Conservation (phyloP, 2,888 invertebrate species). For the Polydesmus complanatus region DNA sequence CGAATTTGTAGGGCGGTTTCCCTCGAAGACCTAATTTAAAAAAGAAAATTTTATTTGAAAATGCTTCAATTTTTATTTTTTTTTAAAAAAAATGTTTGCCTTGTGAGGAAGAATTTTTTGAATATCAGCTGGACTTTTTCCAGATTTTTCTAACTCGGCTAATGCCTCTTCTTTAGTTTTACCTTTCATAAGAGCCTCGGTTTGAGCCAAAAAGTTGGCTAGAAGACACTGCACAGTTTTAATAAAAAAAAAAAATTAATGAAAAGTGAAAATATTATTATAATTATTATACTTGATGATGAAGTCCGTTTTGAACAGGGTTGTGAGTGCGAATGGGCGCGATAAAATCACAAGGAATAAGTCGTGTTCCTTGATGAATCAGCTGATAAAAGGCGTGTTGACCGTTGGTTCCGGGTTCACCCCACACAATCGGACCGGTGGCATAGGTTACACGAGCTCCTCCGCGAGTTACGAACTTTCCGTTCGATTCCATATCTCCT, state of each 20-base stretch:
- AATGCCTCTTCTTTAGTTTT: constrained; percentile 52
- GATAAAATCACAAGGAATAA: constrained; percentile 94
- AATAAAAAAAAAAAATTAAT: background rate
- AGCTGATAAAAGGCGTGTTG: constrained; percentile 99
- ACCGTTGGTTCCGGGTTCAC: constrained; percentile 98
- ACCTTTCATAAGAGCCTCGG: constrained; percentile 91
- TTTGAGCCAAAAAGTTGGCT: constrained; percentile 96
- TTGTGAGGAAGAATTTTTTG: constrained; percentile 83
- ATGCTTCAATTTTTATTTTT: background rate
- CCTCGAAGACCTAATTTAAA: constrained; percentile 56
- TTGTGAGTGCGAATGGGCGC: constrained; percentile 87
- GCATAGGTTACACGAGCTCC: constrained; percentile 33
- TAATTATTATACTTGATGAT: constrained; percentile 53
- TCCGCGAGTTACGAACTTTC: constrained; percentile 51
- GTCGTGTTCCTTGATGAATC: constrained; percentile 80
- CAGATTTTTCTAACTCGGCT: constrained; percentile 63
- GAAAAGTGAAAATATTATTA: background rate
- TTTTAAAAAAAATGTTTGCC: constrained; percentile 29
- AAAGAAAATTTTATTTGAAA: too few relatives aligned
- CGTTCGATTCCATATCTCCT: constrained; percentile 99
- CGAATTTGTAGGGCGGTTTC: constrained; percentile 94
- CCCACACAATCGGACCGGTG: constrained; percentile 81
- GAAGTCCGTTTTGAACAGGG: constrained; percentile 59
- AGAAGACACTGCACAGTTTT: constrained; percentile 52
- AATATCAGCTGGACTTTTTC: constrained; percentile 56